Evolutionary conservation across 2,113 vertebrate genomes (phyloP), one percentile per base, ranked within the genome.

Genomic region (Engraulis encrasicolus): DNA sequence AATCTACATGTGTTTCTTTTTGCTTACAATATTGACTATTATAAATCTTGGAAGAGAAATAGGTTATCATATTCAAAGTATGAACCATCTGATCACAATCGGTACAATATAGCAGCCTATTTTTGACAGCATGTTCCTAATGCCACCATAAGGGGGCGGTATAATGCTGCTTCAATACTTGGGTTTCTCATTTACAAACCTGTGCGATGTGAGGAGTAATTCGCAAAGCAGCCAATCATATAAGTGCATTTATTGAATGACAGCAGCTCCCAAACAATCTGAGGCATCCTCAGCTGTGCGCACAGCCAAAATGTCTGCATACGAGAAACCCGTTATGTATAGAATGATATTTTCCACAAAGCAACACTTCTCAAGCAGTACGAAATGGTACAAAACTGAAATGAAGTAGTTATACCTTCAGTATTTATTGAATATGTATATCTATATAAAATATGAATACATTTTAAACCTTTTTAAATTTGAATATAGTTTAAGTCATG

Each of bases 51-150:
- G 58, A n/a, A 66, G 58, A 66, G 11, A 66, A 14, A 31, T 66
- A 58, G 54, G 19, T 58, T n/a, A 66, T 66, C 23, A 66, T 66
- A 66, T 66, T 66, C 23, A 66, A 66, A 66, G 58, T 66, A 66
- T 66, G 23, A 66, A 7, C 58, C 58, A 27, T 27, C 23, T 66
- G 58, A 66, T n/a, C 15, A 66, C 58, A 66, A 31, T 66, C 58
- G 31, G 14, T 66, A 27, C 58, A 66, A 31, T 66, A 6, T 31
- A 61, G 20, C 54, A 23, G n/a, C 58, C 20, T 61, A 3, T 66
- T 66, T 54, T 66, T 66, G 58, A 12, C 58, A 66, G 58, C 58
- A 66, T 66, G 58, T 66, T 61, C n/a, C 58, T 31, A 66, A 27
- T 27, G 23, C 23, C 58, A 66, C 58, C 58, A 66, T n/a, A 31